Evolutionary conservation across 1,140 invertebrate species (phyloP).

Genomic region (Steinernema feltiae): DNA sequence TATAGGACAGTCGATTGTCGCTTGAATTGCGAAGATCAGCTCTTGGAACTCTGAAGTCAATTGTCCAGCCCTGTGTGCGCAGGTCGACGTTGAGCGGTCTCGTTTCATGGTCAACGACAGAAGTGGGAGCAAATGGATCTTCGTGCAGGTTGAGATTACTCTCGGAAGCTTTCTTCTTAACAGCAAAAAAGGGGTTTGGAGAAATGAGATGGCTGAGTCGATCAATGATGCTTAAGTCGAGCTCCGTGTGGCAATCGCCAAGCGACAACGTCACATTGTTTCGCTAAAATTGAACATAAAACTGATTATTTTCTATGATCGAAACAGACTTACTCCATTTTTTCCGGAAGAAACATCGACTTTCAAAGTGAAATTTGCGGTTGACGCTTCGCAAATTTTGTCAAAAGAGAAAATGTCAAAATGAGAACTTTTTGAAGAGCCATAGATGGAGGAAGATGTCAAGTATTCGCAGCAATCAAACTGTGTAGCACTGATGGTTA

Average conservation of each 20-base stretch:
- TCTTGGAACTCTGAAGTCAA: background rate
- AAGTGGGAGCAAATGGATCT: background rate
- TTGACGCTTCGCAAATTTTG: background rate
- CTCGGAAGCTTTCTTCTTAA: background rate
- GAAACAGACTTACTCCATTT: background rate
- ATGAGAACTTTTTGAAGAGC: background rate
- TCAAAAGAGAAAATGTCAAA: constrained; percentile 1
- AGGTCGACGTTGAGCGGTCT: background rate
- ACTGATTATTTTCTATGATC: background rate
- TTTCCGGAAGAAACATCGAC: background rate
- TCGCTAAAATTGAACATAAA: background rate
- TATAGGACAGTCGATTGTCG: background rate
- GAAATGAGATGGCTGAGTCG: constrained; percentile 26
- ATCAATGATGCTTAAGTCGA: constrained; percentile 31
- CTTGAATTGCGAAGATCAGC: background rate
- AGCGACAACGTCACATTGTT: constrained; percentile 1
- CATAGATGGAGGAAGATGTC: background rate
- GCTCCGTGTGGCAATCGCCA: constrained; percentile 28
- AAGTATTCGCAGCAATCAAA: background rate
- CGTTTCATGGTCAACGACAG: background rate
- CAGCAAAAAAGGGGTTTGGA: constrained; percentile 29
- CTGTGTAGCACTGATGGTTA: background rate
- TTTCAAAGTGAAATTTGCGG: background rate
- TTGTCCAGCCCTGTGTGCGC: background rate
- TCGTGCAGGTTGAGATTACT: background rate